These are phyloP conservation scores for Gymnorhina tibicen DNA, from an alignment of 2,113 vertebrate species.

Conservation along the genomic window DNA sequence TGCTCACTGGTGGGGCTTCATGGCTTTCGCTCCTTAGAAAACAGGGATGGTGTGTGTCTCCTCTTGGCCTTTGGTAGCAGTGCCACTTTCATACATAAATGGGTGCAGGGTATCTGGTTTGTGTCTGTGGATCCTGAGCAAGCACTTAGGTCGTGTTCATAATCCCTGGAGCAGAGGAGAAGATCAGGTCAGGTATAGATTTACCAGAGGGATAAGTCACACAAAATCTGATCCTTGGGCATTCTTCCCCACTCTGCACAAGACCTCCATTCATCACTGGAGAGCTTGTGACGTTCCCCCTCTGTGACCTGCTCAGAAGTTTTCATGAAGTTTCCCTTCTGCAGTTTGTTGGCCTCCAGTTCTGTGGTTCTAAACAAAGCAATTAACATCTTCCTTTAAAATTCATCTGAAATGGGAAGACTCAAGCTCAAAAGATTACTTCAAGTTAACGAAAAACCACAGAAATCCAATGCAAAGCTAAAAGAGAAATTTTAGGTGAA, in stretches of 20 bases:
- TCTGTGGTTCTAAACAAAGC: background rate
- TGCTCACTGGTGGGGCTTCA: background rate
- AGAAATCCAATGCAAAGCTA: background rate
- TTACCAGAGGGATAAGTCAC: conserved; percentile 42
- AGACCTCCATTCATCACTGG: conserved; percentile 43
- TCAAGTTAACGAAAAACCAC: background rate
- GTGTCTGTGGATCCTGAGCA: background rate
- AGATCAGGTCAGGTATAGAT: conserved; percentile 44
- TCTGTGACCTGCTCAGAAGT: background rate
- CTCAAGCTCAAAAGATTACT: background rate
- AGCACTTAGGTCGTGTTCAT: background rate
- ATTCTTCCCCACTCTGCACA: conserved; percentile 3
- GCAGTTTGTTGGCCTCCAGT: background rate
- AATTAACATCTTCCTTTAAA: background rate
- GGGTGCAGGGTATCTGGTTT: background rate
- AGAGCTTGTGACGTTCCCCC: background rate
- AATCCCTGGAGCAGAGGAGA: conserved; percentile 14
- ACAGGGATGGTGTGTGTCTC: background rate
- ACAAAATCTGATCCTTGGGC: conserved; percentile 51
- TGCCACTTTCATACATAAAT: background rate
- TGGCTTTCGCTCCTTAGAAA: background rate
- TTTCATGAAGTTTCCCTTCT: background rate
- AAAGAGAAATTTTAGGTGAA: background rate
- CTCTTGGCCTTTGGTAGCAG: background rate
- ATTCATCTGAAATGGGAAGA: background rate